Base-by-base conservation (phyloP, 1,140 invertebrate genomes). In the Bursaphelenchus mucronatus region DNA sequence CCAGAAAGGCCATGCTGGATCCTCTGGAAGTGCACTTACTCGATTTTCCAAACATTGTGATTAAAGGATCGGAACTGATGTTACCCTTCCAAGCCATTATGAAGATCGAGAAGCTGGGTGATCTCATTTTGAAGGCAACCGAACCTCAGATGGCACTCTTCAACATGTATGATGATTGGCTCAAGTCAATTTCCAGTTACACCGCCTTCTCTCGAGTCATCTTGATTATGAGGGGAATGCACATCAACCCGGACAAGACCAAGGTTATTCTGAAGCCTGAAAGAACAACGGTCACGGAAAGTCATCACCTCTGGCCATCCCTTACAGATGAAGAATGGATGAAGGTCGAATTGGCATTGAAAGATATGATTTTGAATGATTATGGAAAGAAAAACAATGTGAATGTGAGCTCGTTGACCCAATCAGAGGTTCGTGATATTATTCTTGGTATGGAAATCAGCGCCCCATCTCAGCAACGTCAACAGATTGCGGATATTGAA, bases 381-480 rank as follows among this genome's bases (percentile, higher is more conserved):
- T 99, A 99, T 80, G 95, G 95, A 76, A 99, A 99, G 84, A 98
- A 99, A 85, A 98, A 98, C 84, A 99, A 99, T 79, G 96, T 98
- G 0, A 98, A 98, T 82, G 94, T 98, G 0, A 94, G 93, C 0
- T 98, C 94, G 0, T 84, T 99, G 10, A 99, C 95, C 0, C 95
- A 98, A 80, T 97, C 94, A 0, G 95, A 98, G 85, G 97, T 98
- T 76, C 88, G 95, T 65, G 96, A 99, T 82, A 98, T 99, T 66
- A 97, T 99, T 76, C 86, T 99, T 39, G 96, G 96, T 79, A 98
- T 98, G 94, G 96, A 99, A 84, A 98, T 99, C 66, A 95, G 92
- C 44, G 95, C 96, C 0, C 96, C 96, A 0, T 97, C 93, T 0
- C 93, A 94, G 0, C 94, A 99, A 81, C 85, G 96, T 54, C 95